phyloP scores from a whole-genome alignment of 1,140 invertebrate genomes.

The Bombyx mori region ASM3026992v2 NC_085122.1:10036501-10037000 shows the following conservation, averaged over 20 bases:
- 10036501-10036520: conserved; percentile 61
- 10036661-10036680: conserved; percentile 43
- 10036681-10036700: conserved; percentile 35
- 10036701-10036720: too few species aligned
- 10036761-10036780: too few species aligned
- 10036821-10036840: too few species aligned
- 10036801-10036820: too few species aligned
- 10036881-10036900: neutral
- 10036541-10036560: conserved; percentile 50
- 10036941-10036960: too few species aligned
- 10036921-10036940: too few species aligned
- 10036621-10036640: conserved; percentile 49
- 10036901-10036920: too few species aligned
- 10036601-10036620: conserved; percentile 51
- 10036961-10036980: too few species aligned
- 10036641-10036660: conserved; percentile 39
- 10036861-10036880: too few species aligned
- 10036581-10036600: conserved; percentile 42
- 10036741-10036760: too few species aligned
- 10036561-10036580: conserved; percentile 62
- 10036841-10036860: too few species aligned
- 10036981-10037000: neutral
- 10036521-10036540: conserved; percentile 56
- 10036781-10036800: too few species aligned
- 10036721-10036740: neutral